Conservation (phyloP, 2,888 invertebrate genomes). For the Stramonita haemastoma region DNA sequence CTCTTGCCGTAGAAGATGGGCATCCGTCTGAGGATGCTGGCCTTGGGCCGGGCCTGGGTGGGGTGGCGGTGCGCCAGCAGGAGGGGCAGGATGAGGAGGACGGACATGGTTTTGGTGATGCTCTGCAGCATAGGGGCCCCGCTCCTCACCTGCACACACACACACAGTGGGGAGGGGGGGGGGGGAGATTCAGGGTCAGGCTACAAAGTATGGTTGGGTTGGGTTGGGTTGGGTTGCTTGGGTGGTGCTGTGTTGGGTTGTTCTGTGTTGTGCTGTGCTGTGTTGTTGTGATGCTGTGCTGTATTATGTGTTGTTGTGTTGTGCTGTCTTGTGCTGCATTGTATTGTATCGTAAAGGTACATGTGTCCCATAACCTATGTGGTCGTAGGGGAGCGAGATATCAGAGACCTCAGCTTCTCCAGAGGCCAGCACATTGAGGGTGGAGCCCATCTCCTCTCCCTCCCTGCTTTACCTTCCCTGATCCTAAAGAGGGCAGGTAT, state of each 20-base stretch:
- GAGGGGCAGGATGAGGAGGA: constrained; percentile 31
- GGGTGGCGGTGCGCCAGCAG: constrained; percentile 31
- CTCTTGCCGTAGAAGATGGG: constrained; percentile 40
- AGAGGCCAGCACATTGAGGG: too few species aligned
- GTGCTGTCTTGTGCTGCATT: too few species aligned
- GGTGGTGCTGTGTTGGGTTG: too few species aligned
- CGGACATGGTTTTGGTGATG: constrained; percentile 23
- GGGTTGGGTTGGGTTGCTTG: too few species aligned
- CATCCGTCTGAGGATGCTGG: constrained; percentile 37
- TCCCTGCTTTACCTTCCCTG: too few species aligned
- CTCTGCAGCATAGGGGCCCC: background rate
- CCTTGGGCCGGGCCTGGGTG: background rate
- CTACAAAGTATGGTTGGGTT: background rate
- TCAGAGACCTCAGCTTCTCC: too few species aligned
- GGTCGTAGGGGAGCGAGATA: too few species aligned
- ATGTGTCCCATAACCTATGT: too few species aligned
- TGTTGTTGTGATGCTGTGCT: background rate
- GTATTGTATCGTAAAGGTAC: too few species aligned
- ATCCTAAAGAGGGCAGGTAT: too few species aligned
- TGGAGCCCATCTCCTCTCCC: too few species aligned
- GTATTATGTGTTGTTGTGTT: background rate
- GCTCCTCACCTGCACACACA: background rate
- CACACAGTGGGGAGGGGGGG: background rate
- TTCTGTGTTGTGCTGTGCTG: too few species aligned
- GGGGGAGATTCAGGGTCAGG: background rate